Base-by-base conservation (phyloP, 2,113 vertebrate species). In the Nanorana parkeri region DNA sequence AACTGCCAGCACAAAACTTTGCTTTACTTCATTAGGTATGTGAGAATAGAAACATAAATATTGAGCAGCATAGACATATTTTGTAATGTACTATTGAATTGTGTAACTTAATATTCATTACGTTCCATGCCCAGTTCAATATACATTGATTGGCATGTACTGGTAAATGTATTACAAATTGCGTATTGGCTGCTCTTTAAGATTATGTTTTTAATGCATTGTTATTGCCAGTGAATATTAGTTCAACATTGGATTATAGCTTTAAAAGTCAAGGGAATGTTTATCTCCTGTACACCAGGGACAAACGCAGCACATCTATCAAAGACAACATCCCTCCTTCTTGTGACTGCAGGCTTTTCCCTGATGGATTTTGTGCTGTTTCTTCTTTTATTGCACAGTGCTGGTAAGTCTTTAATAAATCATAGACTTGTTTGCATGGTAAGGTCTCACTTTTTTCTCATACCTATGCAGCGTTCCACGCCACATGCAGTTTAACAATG, bases 361-460 rank as follows among this genome's bases (percentile, higher is more conserved):
- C 60, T 81, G 68, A 72, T 81, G 60, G 58, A 65, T 81, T 65
- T 80, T 51, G 67, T 80, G n/a, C 24, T 54, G 21, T 28, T 73
- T 65, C 60, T 65, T 64, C 13, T 47, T 81, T 74, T 81, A 72
- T 81, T 66, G 69, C 26, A 61, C 55, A 28, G 47, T 56, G 11
- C 47, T 41, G 54, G 41, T 51, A 66, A 74, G 56, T 66, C 41
- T 66, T 81, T 66, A 56, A 81, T 81, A 81, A 81, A 81, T 81
- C 80, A 74, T 10, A 32, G 80, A 32, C 60, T 74, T 74, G 69
- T 74, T 81, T 81, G 80, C 56, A 81, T 81, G 47, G 61, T 71
- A 74, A 64, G 73, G n/a, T 78, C 23, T 68, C 36, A 41, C 8
- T 56, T 29, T 66, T 64, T 61, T 41, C 55, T 69, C 19, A 73